Base-by-base conservation (phyloP, 2,797 vertebrate genomes). In the Adelosebastes latens region DNA sequence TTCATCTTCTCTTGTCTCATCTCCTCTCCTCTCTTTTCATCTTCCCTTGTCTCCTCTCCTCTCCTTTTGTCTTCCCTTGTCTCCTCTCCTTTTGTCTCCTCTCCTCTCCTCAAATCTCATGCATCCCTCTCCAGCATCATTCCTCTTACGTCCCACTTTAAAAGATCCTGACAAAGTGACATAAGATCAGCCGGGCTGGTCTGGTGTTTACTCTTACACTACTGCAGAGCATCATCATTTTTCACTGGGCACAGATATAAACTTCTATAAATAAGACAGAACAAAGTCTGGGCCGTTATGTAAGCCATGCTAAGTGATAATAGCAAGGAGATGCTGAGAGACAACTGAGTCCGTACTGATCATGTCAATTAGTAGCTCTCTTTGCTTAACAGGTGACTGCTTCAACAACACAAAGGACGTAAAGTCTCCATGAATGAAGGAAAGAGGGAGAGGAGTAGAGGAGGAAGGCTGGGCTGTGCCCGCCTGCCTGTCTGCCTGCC, bases 241-340 rank as follows among this genome's bases (percentile, higher is more conserved):
- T 77, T 78, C 56, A 84, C 31, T 61, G 24, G 58, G 75, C 61
- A 32, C 25, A 74, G 31, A 76, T 49, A 76, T 42, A 81, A 80
- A 83, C 64, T 69, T 85, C 82, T 83, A 84, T 79, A 87, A 90
- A 91, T 89, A 88, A 86, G 52, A 67, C 70, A 64, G 81, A 88
- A 77, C 70, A 86, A 87, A 89, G 82, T 72, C 55, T 61, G 69
- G 29, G 72, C 65, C 8, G 60, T 91, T 90, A 82, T 64, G 56
- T 90, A 87, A 85, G 81, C 75, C 79, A 71, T 29, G 53, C 56
- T 77, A 70, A 82, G 72, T 79, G 73, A 66, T 78, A 72, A 81
- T 78, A 83, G 87, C 53, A 65, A 63, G 68, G 24, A 42, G 31
- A 73, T 24, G 67, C 62, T 70, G 55, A 82, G 42, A 61, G 74